Conservation (phyloP, 2,113 vertebrate species). For the Nibea coibor region DNA sequence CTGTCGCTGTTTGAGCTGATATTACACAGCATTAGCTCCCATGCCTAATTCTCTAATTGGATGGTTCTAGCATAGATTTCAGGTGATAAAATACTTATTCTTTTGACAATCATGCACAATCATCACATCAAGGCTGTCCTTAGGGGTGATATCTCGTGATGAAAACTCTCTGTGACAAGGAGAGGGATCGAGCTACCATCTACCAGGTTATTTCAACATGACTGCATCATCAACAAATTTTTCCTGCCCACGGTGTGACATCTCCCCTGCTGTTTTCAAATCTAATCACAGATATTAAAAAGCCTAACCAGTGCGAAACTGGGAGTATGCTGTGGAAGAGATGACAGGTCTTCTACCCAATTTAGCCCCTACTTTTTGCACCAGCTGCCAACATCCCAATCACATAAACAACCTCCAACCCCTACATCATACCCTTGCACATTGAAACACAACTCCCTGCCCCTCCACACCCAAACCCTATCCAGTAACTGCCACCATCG, state of each 20-base stretch:
- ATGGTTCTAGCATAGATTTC: constrained; percentile 1
- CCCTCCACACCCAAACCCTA: constrained; percentile 11
- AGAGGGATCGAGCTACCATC: constrained; percentile 35
- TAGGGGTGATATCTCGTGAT: constrained; percentile 7
- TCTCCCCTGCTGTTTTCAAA: constrained; percentile 56
- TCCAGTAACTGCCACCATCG: constrained; percentile 47
- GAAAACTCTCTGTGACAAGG: constrained; percentile 50
- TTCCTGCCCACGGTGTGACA: constrained; percentile 24
- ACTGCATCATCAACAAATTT: constrained; percentile 64
- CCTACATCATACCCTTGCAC: constrained; percentile 3
- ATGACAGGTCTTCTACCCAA: constrained; percentile 42
- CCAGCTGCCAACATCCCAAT: constrained; percentile 3
- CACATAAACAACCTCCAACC: constrained; percentile 18
- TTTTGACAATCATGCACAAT: constrained; percentile 35
- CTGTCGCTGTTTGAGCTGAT: constrained; percentile 4
- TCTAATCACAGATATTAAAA: constrained; percentile 72
- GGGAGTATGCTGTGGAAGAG: constrained; percentile 32
- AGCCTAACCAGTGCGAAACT: constrained; percentile 31
- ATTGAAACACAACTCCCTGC: constrained; percentile 43
- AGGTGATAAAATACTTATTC: constrained; percentile 13
- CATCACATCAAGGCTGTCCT: constrained; percentile 46
- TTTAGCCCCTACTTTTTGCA: constrained; percentile 20
- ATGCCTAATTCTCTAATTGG: neutral
- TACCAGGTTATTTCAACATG: constrained; percentile 54
- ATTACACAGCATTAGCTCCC: constrained; percentile 9